phyloP scores from a whole-genome alignment of 1,140 invertebrate species.

The Uloborus diversus region DNA sequence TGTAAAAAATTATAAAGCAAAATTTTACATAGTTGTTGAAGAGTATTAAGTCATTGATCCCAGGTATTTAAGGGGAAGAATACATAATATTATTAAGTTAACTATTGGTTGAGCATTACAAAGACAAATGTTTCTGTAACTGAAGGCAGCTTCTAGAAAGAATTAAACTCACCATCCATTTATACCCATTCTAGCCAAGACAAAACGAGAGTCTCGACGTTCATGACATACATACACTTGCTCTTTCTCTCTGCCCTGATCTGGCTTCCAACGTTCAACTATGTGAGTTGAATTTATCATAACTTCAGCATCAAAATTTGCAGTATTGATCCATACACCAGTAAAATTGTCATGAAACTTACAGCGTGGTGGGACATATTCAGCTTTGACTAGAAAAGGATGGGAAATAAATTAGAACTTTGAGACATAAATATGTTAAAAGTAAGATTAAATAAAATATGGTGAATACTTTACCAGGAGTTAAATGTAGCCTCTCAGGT shows the following conservation, averaged over 20 bases:
- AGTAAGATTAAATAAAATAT: too few species aligned
- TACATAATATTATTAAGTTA: too few species aligned
- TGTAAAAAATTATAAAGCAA: too few species aligned
- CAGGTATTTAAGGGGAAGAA: too few species aligned
- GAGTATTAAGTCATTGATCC: too few species aligned
- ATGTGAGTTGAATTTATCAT: slow-evolving; percentile 96
- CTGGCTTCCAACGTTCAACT: slow-evolving; percentile 92
- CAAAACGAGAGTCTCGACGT: slow-evolving; percentile 80
- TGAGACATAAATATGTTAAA: too few species aligned
- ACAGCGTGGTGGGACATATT: slow-evolving; percentile 89
- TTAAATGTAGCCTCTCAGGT: slow-evolving; percentile 87
- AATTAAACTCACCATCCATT: slow-evolving; percentile 92
- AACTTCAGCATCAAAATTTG: slow-evolving; percentile 93
- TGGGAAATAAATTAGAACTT: too few species aligned
- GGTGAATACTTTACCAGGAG: slow-evolving; percentile 74
- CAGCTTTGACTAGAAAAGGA: slow-evolving; percentile 76
- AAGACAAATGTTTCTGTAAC: too few species aligned
- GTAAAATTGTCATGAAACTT: slow-evolving; percentile 91
- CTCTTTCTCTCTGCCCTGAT: slow-evolving; percentile 83
- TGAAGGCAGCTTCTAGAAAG: too few species aligned
- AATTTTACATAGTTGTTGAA: too few species aligned
- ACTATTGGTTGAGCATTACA: too few species aligned
- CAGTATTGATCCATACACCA: slow-evolving; percentile 96
- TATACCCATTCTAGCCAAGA: slow-evolving; percentile 95
- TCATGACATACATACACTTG: slow-evolving; percentile 96